These are phyloP conservation scores for Cercopithecus neglectus DNA, from an alignment of 2,797 vertebrate genomes.

Conservation along the genomic window DNA sequence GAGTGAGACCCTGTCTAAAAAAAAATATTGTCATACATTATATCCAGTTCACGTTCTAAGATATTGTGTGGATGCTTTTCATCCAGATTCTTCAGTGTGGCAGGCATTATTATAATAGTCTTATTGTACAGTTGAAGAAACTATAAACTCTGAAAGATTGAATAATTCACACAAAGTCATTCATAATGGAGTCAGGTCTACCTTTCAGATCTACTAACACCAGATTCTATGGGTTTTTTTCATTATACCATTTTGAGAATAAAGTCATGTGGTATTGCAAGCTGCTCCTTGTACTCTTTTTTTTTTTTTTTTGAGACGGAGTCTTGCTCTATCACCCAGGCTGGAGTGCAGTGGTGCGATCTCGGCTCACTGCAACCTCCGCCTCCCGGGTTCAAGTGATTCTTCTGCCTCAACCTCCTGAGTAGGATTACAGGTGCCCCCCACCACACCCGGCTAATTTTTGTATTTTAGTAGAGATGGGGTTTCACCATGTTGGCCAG, in stretches of 20 bases:
- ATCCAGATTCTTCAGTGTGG: not conserved
- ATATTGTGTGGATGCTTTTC: not conserved
- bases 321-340: too few species aligned
- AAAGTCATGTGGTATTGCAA: not conserved
- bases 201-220: not conserved
- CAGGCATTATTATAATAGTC: not conserved
- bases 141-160: not conserved
- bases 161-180: not conserved
- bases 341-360: too few species aligned
- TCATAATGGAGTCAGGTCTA: constrained; percentile 8
- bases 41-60: not conserved
- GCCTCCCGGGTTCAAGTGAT: too few species aligned
- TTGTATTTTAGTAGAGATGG: too few species aligned
- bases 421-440: too few species aligned
- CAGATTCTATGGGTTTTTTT: not conserved
- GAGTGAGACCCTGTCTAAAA: too few species aligned
- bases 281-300: not conserved
- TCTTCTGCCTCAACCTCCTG: too few species aligned
- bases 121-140: not conserved
- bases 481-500: too few species aligned
- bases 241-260: not conserved
- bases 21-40: not conserved
- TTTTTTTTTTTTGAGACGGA: too few species aligned
- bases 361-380: too few species aligned
- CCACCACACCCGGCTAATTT: too few species aligned